Evolutionary conservation across 2,888 invertebrate genomes (phyloP), one percentile per base, ranked within the genome.

Genomic region (Smittia aterrima): DNA sequence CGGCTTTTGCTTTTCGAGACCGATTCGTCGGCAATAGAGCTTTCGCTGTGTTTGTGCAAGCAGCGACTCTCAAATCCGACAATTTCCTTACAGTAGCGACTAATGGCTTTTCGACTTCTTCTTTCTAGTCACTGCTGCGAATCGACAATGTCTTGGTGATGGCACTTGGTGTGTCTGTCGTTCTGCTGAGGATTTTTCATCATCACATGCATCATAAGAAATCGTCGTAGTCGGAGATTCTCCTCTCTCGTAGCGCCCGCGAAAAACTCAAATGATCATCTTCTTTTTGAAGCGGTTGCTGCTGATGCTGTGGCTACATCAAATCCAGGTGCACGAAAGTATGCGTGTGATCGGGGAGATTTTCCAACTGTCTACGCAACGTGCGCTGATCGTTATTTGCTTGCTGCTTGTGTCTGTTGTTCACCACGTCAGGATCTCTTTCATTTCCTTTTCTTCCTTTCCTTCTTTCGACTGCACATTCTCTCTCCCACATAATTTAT

Each of bases 81-180:
- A 62, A 72, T 72, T 72, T 72, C 72, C 72, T 72, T 72, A 72
- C 72, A 70, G 54, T 70, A 70, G 70, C 54, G 54, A 70, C 70
- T 54, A 64, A 64, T 64, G n/a, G 25, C n/a, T 64, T 64, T 64
- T 25, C n/a, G 64, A 27, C 27, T 64, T 64, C 22, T 64, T 64
- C 27, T 64, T 64, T 13, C 64, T n/a, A n/a, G 24, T 22, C 27
- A 25, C n/a, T 64, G n/a, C 27, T 13, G 22, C 25, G 25, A 13
- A 4, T 58, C 16, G 22, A 20, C 9, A 9, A 32, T 32, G 9
- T 32, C 32, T 32, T 32, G 32, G 47, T 47, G 58, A 58, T 58
- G 58, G 18, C 22, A 58, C 58, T 58, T 22, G 2, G 58, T 58
- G 58, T 58, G 47, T 47, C 47, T 47, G 58, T 47, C 47, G 47